Conservation (phyloP, 1,140 invertebrate genomes). For the Agraylea sexmaculata region DNA sequence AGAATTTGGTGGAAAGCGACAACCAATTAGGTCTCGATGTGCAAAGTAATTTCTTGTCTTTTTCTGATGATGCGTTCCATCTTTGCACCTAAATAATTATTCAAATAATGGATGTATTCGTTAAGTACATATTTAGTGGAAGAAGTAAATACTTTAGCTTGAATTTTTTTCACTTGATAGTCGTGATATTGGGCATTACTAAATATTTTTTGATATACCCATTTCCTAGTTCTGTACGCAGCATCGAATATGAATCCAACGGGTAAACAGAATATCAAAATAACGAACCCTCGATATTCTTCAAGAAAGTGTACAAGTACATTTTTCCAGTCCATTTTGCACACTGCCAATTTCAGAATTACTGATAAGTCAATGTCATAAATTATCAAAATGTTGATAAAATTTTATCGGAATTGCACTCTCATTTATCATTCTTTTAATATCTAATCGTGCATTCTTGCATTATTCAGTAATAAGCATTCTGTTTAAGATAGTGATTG, state of each 20-base stretch:
- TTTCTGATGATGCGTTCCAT: conserved; percentile 44
- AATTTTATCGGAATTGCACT: no score
- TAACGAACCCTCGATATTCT: conserved; percentile 51
- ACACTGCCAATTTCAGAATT: no score
- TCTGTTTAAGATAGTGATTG: no score
- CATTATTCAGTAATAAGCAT: no score
- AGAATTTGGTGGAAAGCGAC: conserved; percentile 54
- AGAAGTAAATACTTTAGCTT: conserved; percentile 35
- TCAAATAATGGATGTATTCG: no score
- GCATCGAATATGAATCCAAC: conserved; percentile 51
- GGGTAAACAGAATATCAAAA: conserved; percentile 52
- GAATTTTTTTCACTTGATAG: conserved; percentile 44
- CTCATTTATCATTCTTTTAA: no score
- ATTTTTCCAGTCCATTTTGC: conserved; percentile 22
- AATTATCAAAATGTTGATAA: no score
- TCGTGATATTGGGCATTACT: conserved; percentile 40
- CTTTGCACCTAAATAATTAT: conserved; percentile 34
- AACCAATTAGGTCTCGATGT: conserved; percentile 56
- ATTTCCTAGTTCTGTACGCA: conserved; percentile 34
- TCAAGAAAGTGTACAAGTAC: conserved; percentile 43
- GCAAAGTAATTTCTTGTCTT: conserved; percentile 45
- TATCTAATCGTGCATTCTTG: no score
- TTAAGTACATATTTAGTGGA: no score
- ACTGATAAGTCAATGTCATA: no score
- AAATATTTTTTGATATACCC: conserved; percentile 33